Base-by-base conservation (phyloP, 2,113 vertebrate genomes). In the Cololabis saira region DNA sequence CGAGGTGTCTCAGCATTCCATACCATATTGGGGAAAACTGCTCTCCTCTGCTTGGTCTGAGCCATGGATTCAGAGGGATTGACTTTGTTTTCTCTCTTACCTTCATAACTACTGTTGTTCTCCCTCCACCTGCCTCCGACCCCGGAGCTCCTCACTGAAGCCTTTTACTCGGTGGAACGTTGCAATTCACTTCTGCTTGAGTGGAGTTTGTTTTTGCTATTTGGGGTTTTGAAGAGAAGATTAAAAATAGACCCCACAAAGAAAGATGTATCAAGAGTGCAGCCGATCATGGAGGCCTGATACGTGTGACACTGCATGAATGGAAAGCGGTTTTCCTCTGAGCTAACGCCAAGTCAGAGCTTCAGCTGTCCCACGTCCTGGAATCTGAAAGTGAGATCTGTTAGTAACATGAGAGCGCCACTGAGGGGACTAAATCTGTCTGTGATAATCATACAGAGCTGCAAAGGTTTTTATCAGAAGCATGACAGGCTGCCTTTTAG, bases 21-120 rank as follows among this genome's bases (percentile, higher is more conserved):
- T 84, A 90, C 92, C 92, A 88, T 92, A 91, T 92, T 92, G 89
- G 91, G 92, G 67, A 64, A 90, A 87, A 87, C 43, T 41, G 61
- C 6, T 30, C 55, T 74, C 70, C 9, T 76, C 67, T 66, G 52
- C 70, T 63, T 4, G 7, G 59, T 54, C 77, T 74, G 59, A 74
- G 58, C 64, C 61, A 68, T 48, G 70, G 74, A 78, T 83, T 85
- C 52, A 77, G 63, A 56, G 56, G 66, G 58, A 71, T 71, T 68
- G 49, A 62, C 59, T 74, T 72, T 55, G 19, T 30, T 48, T 68
- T 56, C 22, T 59, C 41, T 61, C 52, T 62, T 17, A 40, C 60
- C 48, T 67, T 70, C 63, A 27, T 13, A 54, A 61, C 68, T 12
- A 33, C 52, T 47, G 27, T 14, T 49, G 21, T 56, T 61, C 48